These are phyloP conservation scores for Cosmia pyralina DNA, from an alignment of 2,888 invertebrate species.

Conservation along the genomic window DNA sequence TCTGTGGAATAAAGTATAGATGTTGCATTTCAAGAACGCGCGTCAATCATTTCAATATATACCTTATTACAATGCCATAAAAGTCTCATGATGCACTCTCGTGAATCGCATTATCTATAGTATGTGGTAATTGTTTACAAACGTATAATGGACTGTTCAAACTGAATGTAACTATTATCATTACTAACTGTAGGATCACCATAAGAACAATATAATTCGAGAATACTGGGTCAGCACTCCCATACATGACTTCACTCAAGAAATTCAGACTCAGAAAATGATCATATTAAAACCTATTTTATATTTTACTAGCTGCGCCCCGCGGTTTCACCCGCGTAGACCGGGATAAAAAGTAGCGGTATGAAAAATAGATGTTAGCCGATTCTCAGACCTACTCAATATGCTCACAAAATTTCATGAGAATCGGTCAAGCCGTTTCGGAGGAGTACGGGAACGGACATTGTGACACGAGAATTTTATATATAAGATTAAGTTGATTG, in stretches of 20 bases:
- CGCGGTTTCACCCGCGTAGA: too few species aligned
- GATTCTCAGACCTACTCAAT: too few species aligned
- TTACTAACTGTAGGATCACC: not conserved
- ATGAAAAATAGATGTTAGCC: too few species aligned
- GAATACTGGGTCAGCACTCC: not conserved
- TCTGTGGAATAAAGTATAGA: slow-evolving; percentile 80
- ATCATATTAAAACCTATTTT: not conserved
- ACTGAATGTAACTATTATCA: not conserved
- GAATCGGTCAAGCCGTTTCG: too few species aligned
- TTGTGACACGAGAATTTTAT: too few species aligned
- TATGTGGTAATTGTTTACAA: not conserved
- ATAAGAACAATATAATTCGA: not conserved
- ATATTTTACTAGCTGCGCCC: too few species aligned
- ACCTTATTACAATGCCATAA: not conserved
- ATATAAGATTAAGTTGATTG: not conserved
- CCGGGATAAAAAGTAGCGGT: too few species aligned
- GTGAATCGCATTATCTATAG: not conserved
- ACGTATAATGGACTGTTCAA: not conserved
- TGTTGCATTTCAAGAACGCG: not conserved
- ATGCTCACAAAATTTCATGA: too few species aligned
- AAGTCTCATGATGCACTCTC: too few species aligned
- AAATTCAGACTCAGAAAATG: too few species aligned
- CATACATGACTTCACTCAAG: not conserved
- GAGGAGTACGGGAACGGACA: too few species aligned
- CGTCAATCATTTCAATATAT: not conserved